Conservation (phyloP, 1,140 invertebrate species). For the Ceratitis capitata region DNA sequence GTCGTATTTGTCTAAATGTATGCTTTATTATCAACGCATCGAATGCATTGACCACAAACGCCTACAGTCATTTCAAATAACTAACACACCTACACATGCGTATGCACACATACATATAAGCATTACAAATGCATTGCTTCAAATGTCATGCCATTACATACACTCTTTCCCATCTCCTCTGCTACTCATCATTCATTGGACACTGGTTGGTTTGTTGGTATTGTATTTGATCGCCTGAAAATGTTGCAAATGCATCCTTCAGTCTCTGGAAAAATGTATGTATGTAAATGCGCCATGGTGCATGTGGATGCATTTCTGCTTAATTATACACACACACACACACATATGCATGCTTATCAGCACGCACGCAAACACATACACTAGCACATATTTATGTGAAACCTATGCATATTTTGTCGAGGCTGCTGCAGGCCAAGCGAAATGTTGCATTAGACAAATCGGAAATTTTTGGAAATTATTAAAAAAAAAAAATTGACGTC, state of each 20-base stretch:
- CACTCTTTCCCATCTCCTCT: background rate
- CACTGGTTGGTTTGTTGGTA: background rate
- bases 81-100: background rate
- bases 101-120: background rate
- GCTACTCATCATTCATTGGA: background rate
- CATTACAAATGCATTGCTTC: background rate
- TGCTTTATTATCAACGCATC: constrained; percentile 25
- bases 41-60: constrained; percentile 35
- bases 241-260: constrained; percentile 15
- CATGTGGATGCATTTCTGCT: background rate
- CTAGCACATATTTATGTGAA: background rate
- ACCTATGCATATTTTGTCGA: background rate
- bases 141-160: too few species aligned
- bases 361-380: background rate
- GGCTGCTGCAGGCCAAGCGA: background rate
- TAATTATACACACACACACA: background rate
- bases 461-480: too few species aligned
- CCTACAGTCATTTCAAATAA: background rate
- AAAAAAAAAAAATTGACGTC: background rate
- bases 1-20: background rate
- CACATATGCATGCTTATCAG: background rate
- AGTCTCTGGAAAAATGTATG: constrained; percentile 16
- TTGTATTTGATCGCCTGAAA: background rate
- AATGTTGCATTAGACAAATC: background rate
- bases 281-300: constrained; percentile 8